Evolutionary conservation across 2,888 invertebrate species (phyloP).

Genomic region (Erynnis tages): DNA sequence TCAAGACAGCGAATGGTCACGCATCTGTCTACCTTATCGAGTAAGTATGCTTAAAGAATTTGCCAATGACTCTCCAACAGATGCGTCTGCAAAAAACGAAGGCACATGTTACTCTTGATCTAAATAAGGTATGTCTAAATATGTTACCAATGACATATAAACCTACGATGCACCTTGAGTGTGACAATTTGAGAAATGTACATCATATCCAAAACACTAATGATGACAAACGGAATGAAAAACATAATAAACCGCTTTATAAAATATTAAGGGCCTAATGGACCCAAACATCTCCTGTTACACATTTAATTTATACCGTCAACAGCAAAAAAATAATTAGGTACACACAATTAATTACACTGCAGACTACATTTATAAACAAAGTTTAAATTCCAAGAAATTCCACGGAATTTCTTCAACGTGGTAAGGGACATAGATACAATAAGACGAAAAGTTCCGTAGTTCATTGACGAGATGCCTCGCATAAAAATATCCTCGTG

Average conservation of each 20-base stretch:
- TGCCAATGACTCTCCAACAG: not conserved
- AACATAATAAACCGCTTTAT: too few relatives aligned
- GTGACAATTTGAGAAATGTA: not conserved
- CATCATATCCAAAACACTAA: not conserved
- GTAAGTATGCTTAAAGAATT: not conserved
- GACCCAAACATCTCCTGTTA: not conserved
- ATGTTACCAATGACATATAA: not conserved
- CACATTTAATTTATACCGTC: not conserved
- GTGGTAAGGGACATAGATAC: not conserved
- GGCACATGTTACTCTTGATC: constrained; percentile 12
- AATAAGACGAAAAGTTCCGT: constrained; percentile 19
- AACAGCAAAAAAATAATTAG: too few relatives aligned
- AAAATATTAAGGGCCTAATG: too few relatives aligned
- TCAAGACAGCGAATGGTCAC: constrained; percentile 4
- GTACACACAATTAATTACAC: not conserved
- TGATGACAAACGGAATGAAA: too few relatives aligned
- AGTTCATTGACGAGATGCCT: constrained; percentile 25
- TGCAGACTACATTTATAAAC: not conserved
- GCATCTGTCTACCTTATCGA: not conserved
- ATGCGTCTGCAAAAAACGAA: constrained; percentile 7
- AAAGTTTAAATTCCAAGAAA: not conserved
- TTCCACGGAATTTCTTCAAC: not conserved
- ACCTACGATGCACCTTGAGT: not conserved
- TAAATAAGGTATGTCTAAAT: constrained; percentile 2
- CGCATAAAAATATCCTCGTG: constrained; percentile 27